These are phyloP conservation scores for Drosophila subpulchrella DNA, from an alignment of 1,140 invertebrate genomes.

Conservation along the genomic window DNA sequence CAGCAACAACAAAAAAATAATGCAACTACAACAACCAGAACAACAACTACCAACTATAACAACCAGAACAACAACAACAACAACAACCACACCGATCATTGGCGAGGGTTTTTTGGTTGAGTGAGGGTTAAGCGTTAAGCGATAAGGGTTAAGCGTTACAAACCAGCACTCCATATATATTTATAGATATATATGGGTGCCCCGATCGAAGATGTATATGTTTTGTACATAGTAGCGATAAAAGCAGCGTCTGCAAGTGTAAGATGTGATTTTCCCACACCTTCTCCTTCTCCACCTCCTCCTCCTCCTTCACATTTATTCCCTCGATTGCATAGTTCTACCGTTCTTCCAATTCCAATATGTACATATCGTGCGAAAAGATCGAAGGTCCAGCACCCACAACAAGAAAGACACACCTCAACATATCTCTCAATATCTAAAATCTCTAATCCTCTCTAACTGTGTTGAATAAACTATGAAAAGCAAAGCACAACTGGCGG, in stretches of 20 bases:
- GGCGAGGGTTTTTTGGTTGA: slow-evolving; percentile 44
- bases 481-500: slow-evolving; percentile 49
- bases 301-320: slow-evolving; percentile 38
- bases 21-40: slow-evolving; percentile 37
- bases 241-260: slow-evolving; percentile 38
- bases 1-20: slow-evolving; percentile 16
- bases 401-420: slow-evolving; percentile 22
- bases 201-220: slow-evolving; percentile 43
- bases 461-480: slow-evolving; percentile 75
- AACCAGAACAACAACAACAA: slow-evolving; percentile 48
- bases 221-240: slow-evolving; percentile 51
- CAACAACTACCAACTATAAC: slow-evolving; percentile 45
- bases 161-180: background rate
- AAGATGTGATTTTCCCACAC: slow-evolving; percentile 30
- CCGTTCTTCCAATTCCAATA: slow-evolving; percentile 47
- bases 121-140: slow-evolving; percentile 28
- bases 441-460: slow-evolving; percentile 54
- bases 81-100: slow-evolving; percentile 60
- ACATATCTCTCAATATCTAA: slow-evolving; percentile 71
- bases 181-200: slow-evolving; percentile 18
- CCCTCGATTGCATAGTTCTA: slow-evolving; percentile 40
- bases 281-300: slow-evolving; percentile 18
- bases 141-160: slow-evolving; percentile 24
- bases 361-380: slow-evolving; percentile 62
- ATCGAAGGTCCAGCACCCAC: slow-evolving; percentile 17